Evolutionary conservation across 2,888 invertebrate genomes (phyloP), one percentile per base, ranked within the genome.

Genomic region (Exephanes ischioxanthus): DNA sequence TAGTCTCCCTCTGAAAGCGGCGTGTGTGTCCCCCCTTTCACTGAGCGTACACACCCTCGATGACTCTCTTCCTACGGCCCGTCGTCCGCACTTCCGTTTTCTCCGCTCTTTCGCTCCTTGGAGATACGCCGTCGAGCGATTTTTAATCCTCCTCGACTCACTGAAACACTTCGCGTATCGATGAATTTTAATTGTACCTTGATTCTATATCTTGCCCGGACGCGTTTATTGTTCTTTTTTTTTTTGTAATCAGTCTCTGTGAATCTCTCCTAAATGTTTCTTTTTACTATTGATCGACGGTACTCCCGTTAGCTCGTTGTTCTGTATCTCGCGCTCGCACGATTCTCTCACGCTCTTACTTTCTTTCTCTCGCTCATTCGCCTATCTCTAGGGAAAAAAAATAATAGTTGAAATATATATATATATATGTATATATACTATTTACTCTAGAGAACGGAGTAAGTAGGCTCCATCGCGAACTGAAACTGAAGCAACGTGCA

Each of bases 401-500:
- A 16, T 55, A 51, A 41, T 58, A 41, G 9, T 9, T 7, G 11
- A 41, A 41, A 41, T 41, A 41, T 45, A 6, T 67, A 22, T 45
- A 45, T 16, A 11, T 67, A 4, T 80, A n/a, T 51, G 14, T 19
- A 55, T 66, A 67, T 51, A 33, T 14, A 37, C 66, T 67, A 45
- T 67, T 75, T 58, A 37, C 53, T 81, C 58, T 58, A 81, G 48
- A 63, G 45, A 45, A 75, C 73, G 80, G 48, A 80, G 80, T 73
- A 84, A 84, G 87, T 87, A 83, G 83, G 80, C 83, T 84, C 86
- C 84, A 92, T 92, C 91, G 91, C 92, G 91, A 92, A 92, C 90
- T 92, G 90, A 91, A 92, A 93, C 92, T 93, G 91, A 93, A 91
- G 91, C 92, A 91, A 90, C 91, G 91, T 91, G 89, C 91, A 91